These are phyloP conservation scores for Andrena chrysosceles DNA, from an alignment of 2,888 invertebrate species.

Conservation along the genomic window DNA sequence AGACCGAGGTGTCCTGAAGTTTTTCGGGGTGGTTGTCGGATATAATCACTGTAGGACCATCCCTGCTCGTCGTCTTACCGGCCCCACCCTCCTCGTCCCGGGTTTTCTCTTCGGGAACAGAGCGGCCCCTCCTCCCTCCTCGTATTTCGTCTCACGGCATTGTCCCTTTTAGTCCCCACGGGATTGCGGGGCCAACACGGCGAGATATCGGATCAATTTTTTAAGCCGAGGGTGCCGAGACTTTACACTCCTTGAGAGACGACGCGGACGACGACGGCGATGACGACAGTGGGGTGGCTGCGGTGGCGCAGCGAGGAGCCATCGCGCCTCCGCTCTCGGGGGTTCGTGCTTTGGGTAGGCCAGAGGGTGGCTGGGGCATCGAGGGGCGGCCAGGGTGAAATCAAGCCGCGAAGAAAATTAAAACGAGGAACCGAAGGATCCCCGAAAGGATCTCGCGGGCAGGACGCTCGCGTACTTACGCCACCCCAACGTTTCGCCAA, in stretches of 20 bases:
- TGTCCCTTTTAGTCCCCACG: constrained; percentile 82
- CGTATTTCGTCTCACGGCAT: constrained; percentile 80
- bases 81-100: constrained; percentile 48
- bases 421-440: constrained; percentile 82
- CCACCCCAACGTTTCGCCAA: constrained; percentile 52
- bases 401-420: constrained; percentile 85
- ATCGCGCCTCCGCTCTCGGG: constrained; percentile 52
- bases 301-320: constrained; percentile 44
- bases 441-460: constrained; percentile 69
- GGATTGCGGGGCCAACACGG: constrained; percentile 83
- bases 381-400: constrained; percentile 75
- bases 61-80: constrained; percentile 66
- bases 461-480: constrained; percentile 64
- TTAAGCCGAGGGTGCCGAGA: constrained; percentile 84
- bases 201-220: constrained; percentile 85
- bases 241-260: constrained; percentile 83
- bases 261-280: constrained; percentile 61
- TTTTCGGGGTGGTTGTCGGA: constrained; percentile 79
- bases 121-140: constrained; percentile 59
- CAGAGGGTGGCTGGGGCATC: constrained; percentile 22
- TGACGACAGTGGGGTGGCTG: constrained; percentile 44
- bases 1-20: constrained; percentile 73
- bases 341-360: constrained; percentile 47
- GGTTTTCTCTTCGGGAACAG: constrained; percentile 52
- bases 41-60: constrained; percentile 80